Base-by-base conservation (phyloP, 2,797 vertebrate species). In the Premnoplex brunnescens region DNA sequence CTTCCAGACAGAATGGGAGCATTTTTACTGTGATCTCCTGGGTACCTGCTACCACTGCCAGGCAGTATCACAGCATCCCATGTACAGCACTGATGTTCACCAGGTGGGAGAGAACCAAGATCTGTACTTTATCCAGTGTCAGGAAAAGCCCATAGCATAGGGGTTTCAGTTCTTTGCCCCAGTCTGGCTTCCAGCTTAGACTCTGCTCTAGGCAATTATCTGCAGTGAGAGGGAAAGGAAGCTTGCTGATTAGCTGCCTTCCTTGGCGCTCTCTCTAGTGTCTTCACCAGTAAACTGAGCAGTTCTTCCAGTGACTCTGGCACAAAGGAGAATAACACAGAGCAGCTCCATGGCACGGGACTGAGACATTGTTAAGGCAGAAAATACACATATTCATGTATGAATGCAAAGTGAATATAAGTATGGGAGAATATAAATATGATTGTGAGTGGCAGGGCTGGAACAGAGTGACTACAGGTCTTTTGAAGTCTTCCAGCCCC, bases 321-420 rank as follows among this genome's bases (percentile, higher is more conserved):
- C 32, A 62, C 51, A 60, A 48, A 55, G 32, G 2, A 20, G 5
- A 28, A 17, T 23, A 52, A 22, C 22, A 54, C 30, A 9, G 28
- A 48, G 34, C 28, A 92, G 24, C 51, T 81, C 46, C 3, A 1
- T 18, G 34, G 60, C 39, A 46, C 2, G 1, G 26, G 30, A 52
- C 0, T 46, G 63, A 76, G 58, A 27, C 4, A 15, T 56, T 44
- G 9, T n/a, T 54, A 54, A 48, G 37, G 71, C 19, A 63, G 41
- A 39, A 37, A 85, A 54, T 34, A 20, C 16, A 16, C 7, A 2
- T 6, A 11, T 39, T 52, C 28, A 77, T 12, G 10, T 43, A 52
- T 2, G 1, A n/a, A 62, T 27, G n/a, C 32, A 59, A 64, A 72
- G 4, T 12, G 9, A 64, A 14, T 6, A 0, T 49, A 48, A 62